A percentile compares a stretch with the other conserved stretches of the same genome.
Evolutionary conservation across 1,140 invertebrate genomes (phyloP).

Genomic region (Zaprionus capensis): DNA sequence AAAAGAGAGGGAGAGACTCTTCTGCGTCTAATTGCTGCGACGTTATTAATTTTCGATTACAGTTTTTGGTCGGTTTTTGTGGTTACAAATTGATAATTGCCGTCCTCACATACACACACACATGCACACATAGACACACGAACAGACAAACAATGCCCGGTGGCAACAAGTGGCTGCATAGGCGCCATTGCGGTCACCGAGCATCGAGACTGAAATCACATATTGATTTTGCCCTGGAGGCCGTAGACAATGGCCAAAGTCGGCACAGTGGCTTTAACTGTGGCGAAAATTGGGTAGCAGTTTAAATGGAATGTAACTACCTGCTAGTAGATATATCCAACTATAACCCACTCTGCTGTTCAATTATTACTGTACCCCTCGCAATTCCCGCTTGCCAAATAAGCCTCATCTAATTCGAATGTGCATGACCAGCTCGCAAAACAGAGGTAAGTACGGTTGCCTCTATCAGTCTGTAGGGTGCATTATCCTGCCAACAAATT

Average conservation of each 20-base stretch:
- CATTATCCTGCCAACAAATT: slow-evolving; percentile 43
- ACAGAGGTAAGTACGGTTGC: neutral
- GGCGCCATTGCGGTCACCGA: slow-evolving; percentile 38
- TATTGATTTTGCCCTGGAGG: slow-evolving; percentile 52
- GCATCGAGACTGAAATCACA: slow-evolving; percentile 34
- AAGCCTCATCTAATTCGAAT: neutral
- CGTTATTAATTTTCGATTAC: slow-evolving; percentile 66
- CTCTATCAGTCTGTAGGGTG: neutral
- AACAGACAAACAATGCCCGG: slow-evolving; percentile 17
- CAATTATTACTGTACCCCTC: neutral
- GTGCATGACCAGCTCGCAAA: neutral
- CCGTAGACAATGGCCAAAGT: neutral
- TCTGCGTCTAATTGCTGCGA: slow-evolving; percentile 13
- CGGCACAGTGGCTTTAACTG: slow-evolving; percentile 13
- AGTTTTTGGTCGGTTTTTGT: slow-evolving; percentile 49
- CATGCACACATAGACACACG: neutral
- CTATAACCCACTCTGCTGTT: no score
- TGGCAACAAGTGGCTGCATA: slow-evolving; percentile 46
- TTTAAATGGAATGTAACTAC: neutral
- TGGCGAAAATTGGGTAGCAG: neutral
- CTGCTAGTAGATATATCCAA: neutral
- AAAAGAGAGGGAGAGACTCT: neutral
- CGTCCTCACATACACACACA: neutral
- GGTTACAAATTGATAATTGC: slow-evolving; percentile 60
- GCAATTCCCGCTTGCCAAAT: neutral